A percentile compares a stretch with the other conserved stretches of the same genome.
phyloP scores from a whole-genome alignment of 2,888 invertebrate species.

The Drosophila anceps region DNA sequence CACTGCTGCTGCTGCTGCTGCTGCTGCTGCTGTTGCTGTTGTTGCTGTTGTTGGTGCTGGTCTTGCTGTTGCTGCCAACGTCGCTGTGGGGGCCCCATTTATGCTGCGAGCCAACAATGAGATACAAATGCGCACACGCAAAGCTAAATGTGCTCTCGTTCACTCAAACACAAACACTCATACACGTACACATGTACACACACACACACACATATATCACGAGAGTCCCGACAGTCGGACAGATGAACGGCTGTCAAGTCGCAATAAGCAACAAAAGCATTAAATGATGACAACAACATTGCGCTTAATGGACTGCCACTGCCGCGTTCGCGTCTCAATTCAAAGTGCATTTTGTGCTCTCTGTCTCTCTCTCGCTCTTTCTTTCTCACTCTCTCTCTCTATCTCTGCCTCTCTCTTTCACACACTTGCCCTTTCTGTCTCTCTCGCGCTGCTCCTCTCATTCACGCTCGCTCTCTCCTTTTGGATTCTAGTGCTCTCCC shows the following conservation, averaged over 20 bases:
- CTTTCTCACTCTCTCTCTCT: conserved; percentile 6
- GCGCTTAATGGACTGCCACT: conserved; percentile 80
- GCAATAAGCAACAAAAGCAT: conserved; percentile 77
- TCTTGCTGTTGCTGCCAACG: conserved; percentile 39
- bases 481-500: conserved; percentile 13
- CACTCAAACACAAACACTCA: conserved; percentile 32
- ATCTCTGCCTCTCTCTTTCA: neutral
- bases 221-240: conserved; percentile 33
- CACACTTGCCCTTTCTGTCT: conserved; percentile 7
- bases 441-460: conserved; percentile 14
- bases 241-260: conserved; percentile 63
- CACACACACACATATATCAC: neutral
- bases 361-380: conserved; percentile 11
- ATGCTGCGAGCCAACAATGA: conserved; percentile 62
- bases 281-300: conserved; percentile 83
- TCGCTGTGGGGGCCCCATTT: conserved; percentile 74
- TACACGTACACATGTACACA: conserved; percentile 5
- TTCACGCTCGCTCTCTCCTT: conserved; percentile 10
- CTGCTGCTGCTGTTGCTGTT: conserved; percentile 27
- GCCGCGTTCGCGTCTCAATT: conserved; percentile 73
- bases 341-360: conserved; percentile 65
- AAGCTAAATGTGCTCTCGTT: conserved; percentile 73
- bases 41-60: conserved; percentile 27
- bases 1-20: conserved; percentile 15
- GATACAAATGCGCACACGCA: conserved; percentile 80